phyloP scores from a whole-genome alignment of 37 sponge, comb jelly and placozoan species.

The Theonella swinhoei region DNA sequence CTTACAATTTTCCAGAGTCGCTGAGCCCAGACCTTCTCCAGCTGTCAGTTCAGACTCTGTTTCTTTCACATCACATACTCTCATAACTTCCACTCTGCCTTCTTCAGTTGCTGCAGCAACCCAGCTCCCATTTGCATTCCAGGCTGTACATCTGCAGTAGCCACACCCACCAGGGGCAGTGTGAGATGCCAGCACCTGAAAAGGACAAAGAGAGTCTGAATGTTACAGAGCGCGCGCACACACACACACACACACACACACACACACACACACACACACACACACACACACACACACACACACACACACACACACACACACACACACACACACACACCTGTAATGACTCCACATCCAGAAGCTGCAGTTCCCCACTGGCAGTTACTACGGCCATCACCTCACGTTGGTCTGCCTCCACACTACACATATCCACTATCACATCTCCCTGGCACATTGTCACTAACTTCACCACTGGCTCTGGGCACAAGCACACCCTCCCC shows the following conservation, averaged over 20 bases:
- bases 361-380: background rate
- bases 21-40: too few relatives aligned
- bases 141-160: background rate
- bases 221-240: too few relatives aligned
- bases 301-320: too few relatives aligned
- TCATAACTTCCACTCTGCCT: background rate
- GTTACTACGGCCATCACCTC: background rate
- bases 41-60: too few relatives aligned
- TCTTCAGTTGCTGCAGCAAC: slow-evolving; percentile 12
- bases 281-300: too few relatives aligned
- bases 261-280: too few relatives aligned
- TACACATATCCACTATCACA: background rate
- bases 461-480: background rate
- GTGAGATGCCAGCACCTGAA: background rate
- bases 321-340: too few relatives aligned
- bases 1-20: too few relatives aligned
- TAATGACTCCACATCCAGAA: background rate
- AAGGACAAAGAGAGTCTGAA: too few relatives aligned
- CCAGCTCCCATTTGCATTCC: background rate
- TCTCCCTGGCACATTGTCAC: background rate
- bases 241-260: too few relatives aligned
- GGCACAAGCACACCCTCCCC: background rate
- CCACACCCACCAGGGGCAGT: slow-evolving; percentile 1
- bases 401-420: background rate
- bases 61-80: background rate